Conservation (phyloP, 92 coral and sea anemone genomes). For the Epizoanthus ramosus region DNA sequence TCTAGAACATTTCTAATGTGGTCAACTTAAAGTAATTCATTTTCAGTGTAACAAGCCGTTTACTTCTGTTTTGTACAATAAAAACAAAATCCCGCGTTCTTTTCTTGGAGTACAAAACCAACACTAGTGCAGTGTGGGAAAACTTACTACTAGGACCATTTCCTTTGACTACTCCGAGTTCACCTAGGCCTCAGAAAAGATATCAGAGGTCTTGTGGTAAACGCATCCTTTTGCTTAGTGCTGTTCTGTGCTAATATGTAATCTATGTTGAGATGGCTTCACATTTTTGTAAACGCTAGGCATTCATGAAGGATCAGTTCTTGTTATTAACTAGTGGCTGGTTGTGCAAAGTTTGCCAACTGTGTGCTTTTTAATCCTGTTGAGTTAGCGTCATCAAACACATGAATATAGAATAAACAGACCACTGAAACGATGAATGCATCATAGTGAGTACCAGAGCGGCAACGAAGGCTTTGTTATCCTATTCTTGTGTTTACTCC, state of each 20-base stretch:
- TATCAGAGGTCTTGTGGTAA: not conserved
- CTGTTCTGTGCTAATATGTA: not conserved
- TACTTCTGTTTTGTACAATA: not conserved
- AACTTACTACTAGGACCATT: no score
- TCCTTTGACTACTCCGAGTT: not conserved
- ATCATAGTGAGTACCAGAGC: no score
- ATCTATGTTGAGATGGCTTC: not conserved
- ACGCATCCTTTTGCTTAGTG: not conserved
- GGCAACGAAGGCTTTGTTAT: no score
- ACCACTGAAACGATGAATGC: no score
- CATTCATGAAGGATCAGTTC: not conserved
- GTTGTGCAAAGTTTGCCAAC: not conserved
- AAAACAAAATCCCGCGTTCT: not conserved
- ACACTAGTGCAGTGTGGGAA: no score
- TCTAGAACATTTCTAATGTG: not conserved
- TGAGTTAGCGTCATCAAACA: no score
- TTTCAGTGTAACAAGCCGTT: not conserved
- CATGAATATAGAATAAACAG: no score
- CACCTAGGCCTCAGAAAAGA: not conserved
- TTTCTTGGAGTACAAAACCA: no score
- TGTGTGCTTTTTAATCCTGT: no score
- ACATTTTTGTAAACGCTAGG: not conserved
- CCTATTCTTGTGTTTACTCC: no score
- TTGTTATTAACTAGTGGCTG: not conserved
- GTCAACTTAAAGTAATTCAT: not conserved